A percentile compares a stretch with the other conserved stretches of the same genome.
phyloP scores from a whole-genome alignment of 30 jellyfish, hydroid and myxozoan species.

The Pelagia noctiluca region DNA sequence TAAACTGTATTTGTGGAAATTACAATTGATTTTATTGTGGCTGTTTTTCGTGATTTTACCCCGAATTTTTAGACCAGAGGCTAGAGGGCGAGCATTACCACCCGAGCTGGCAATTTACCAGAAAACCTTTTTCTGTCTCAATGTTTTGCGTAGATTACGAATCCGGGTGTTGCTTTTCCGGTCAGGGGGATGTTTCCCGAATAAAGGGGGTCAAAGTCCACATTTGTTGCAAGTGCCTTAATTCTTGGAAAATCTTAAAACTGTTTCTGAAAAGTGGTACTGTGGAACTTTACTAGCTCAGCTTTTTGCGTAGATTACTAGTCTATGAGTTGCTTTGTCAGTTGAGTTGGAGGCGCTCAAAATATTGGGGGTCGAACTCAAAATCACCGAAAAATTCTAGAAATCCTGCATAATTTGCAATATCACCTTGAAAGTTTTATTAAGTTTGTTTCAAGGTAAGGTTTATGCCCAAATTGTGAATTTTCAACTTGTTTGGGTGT shows the following conservation, averaged over 20 bases:
- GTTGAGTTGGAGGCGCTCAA: neutral
- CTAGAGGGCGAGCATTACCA: conserved; percentile 49
- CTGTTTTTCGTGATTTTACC: too few relatives aligned
- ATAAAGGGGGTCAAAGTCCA: conserved; percentile 28
- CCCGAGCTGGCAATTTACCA: conserved; percentile 50
- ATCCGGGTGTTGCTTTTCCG: conserved; percentile 55
- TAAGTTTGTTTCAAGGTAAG: too few relatives aligned
- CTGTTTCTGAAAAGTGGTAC: too few relatives aligned
- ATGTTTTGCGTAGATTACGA: conserved; percentile 39
- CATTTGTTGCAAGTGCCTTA: neutral
- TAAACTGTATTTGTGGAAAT: too few relatives aligned
- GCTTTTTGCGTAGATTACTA: neutral
- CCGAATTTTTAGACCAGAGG: too few relatives aligned
- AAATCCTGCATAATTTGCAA: too few relatives aligned
- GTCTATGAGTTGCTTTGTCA: too few relatives aligned
- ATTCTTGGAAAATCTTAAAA: neutral
- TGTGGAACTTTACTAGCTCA: neutral
- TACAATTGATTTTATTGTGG: too few relatives aligned
- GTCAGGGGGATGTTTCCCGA: conserved; percentile 31
- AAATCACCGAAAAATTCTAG: neutral
- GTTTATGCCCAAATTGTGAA: too few relatives aligned
- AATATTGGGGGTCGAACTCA: neutral
- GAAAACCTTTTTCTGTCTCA: conserved; percentile 30
- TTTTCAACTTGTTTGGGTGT: too few relatives aligned
- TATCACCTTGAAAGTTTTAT: too few relatives aligned